Evolutionary conservation across 2,888 invertebrate genomes (phyloP).

Genomic region (Acleris sparsana): DNA sequence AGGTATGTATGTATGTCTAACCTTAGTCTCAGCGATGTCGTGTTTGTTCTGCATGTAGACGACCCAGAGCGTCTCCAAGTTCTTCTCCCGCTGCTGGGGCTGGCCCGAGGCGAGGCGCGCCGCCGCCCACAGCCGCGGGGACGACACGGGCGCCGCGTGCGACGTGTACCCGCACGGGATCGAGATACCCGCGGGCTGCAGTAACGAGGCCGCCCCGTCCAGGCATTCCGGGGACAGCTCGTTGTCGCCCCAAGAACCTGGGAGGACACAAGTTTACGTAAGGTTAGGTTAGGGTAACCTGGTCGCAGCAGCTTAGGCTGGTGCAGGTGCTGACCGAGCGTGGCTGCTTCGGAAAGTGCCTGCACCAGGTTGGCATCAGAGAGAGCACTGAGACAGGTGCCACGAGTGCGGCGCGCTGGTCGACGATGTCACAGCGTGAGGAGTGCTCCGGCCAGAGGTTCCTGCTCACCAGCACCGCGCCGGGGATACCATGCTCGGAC

Average conservation of each 20-base stretch:
- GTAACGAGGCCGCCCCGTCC: slow-evolving; percentile 94
- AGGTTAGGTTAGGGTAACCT: no score
- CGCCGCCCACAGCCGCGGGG: slow-evolving; percentile 92
- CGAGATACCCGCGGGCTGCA: slow-evolving; percentile 94
- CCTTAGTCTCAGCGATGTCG: slow-evolving; percentile 88
- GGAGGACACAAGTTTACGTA: no score
- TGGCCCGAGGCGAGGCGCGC: slow-evolving; percentile 72
- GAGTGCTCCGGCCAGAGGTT: no score
- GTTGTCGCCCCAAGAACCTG: slow-evolving; percentile 98
- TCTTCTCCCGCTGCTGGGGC: slow-evolving; percentile 58
- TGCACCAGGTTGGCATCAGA: no score
- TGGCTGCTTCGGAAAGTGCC: no score
- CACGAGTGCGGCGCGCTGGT: no score
- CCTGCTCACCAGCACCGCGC: no score
- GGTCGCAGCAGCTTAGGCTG: no score
- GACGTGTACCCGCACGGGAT: slow-evolving; percentile 95
- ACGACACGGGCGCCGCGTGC: slow-evolving; percentile 96
- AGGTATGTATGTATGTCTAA: slow-evolving; percentile 41
- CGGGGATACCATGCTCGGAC: no score
- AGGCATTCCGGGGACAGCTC: slow-evolving; percentile 99
- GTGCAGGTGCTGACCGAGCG: no score
- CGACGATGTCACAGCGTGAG: no score
- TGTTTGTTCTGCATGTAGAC: slow-evolving; percentile 94
- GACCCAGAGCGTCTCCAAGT: slow-evolving; percentile 94
- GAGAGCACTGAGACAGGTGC: no score